Percentiles rank a stretch among this genome's conserved stretches.
Evolutionary conservation across 2,797 vertebrate species (phyloP).

Genomic region (Taeniopygia guttata): DNA sequence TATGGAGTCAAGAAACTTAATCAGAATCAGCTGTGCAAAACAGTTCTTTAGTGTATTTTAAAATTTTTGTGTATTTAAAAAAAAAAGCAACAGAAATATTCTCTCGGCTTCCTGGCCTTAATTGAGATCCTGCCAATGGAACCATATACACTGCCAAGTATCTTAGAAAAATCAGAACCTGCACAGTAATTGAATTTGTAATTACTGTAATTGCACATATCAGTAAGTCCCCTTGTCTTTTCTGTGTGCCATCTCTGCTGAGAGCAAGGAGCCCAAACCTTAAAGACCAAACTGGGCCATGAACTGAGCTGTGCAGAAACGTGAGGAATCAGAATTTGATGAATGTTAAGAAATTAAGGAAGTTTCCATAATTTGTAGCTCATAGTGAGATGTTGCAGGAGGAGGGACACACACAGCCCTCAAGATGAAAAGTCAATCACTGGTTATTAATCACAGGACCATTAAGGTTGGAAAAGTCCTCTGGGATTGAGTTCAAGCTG

Average conservation of each 20-base stretch:
- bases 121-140: neutral
- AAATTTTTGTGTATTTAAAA: neutral
- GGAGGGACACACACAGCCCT: neutral
- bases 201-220: neutral
- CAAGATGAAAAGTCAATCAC: neutral
- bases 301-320: neutral
- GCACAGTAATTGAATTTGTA: neutral
- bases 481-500: fast-evolving
- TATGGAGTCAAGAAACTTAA: neutral
- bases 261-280: neutral
- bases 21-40: neutral
- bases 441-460: neutral
- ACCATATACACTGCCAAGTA: neutral
- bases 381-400: fast-evolving
- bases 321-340: fast-evolving
- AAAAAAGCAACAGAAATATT: neutral
- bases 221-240: neutral
- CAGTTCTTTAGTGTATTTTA: neutral
- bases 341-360: fast-evolving
- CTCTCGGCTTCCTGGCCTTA: neutral
- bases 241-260: neutral
- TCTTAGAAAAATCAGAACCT: neutral
- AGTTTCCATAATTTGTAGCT: neutral
- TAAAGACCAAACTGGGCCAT: neutral
- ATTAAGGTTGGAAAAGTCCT: neutral